A percentile compares a stretch with the other conserved stretches of the same genome.
Conservation (phyloP, 2,888 invertebrate species). For the Antheraea assamensis region DNA sequence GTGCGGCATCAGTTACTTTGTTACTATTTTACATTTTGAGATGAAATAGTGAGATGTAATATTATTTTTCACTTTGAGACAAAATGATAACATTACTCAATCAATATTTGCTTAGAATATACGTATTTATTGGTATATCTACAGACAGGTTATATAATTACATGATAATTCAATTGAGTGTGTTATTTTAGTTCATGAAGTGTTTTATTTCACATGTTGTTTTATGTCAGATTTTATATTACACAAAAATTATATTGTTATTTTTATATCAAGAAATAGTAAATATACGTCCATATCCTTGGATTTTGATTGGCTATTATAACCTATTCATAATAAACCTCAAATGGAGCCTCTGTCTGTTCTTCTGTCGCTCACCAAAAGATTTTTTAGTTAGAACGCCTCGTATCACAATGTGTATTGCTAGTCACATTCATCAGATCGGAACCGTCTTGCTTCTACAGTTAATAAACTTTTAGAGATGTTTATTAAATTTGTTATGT, state of each 20-base stretch:
- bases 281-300: not conserved
- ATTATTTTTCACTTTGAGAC: not conserved
- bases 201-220: not conserved
- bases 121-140: not conserved
- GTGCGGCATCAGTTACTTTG: constrained; percentile 10
- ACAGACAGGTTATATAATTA: constrained; percentile 19
- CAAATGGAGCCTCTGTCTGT: not conserved
- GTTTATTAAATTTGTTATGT: no score
- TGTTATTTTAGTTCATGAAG: not conserved
- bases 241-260: not conserved
- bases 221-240: not conserved
- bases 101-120: not conserved
- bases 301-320: not conserved
- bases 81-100: not conserved
- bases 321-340: not conserved
- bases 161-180: constrained; percentile 21
- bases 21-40: not conserved
- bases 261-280: not conserved
- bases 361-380: not conserved
- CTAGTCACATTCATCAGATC: not conserved
- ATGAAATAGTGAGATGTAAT: not conserved
- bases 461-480: no score
- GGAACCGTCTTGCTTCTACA: no score
- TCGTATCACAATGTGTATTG: not conserved
- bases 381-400: not conserved